Evolutionary conservation across 2,797 vertebrate genomes (phyloP), one percentile per base, ranked within the genome.

Genomic region (Cuculus canorus): DNA sequence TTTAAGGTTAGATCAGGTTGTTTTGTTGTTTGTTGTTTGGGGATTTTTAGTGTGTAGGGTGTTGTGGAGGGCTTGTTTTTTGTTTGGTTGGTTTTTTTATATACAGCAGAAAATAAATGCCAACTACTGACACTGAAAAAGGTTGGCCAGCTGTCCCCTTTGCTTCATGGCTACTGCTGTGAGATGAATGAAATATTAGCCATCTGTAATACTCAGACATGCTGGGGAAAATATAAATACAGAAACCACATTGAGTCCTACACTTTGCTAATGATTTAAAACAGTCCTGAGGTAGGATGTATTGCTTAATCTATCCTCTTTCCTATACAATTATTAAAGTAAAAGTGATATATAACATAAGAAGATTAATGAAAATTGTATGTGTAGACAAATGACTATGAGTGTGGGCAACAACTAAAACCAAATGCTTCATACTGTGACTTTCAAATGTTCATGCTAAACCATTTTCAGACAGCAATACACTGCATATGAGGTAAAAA

Each of bases 131-230:
- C 59, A 95, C 57, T 56, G 41, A 83, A 92, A 94, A 96, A 92
- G 72, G 81, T 1, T 80, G 22, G 57, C 35, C 56, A 90, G 72
- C 39, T 70, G 66, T 39, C 32, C 80, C 56, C 35, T 86, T 86
- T 92, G 79, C 84, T 94, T 95, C 86, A 85, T 35, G 56, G 33
- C 72, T 91, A 53, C 90, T 92, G 59, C 77, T 96, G 86, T 53
- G 37, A 47, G 57, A 57, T 37, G 50, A 82, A 91, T 52, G 54
- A 77, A 93, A 75, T 76, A 90, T 60, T 43, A 94, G 43, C 43
- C 41, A 91, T 57, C 90, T 95, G 93, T 91, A 97, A 96, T 96
- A 96, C 53, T 81, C 80, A 93, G 78, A 84, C 68, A 76, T 27
- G 11, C 11, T 54, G 18, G 27, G 56, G 12, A 95, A 96, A 91